Evolutionary conservation across 2,888 invertebrate genomes (phyloP).

Genomic region (Pseudanteris insignis): DNA sequence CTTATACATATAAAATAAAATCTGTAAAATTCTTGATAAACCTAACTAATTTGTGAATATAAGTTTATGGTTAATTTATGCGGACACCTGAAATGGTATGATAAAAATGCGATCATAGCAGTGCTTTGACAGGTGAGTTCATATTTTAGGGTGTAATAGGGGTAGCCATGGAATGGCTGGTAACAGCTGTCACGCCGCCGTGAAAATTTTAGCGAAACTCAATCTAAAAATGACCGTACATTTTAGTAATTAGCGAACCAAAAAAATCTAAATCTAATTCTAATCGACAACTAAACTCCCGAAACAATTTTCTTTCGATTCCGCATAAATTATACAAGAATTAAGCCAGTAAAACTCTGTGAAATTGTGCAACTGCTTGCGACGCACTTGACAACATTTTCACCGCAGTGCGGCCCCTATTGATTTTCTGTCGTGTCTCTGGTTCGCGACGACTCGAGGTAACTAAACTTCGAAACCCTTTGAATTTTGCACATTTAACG

Average conservation of each 20-base stretch:
- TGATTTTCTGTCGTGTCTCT: constrained; percentile 60
- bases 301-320: too few species aligned
- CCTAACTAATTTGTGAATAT: too few species aligned
- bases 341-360: constrained; percentile 1
- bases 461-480: constrained; percentile 61
- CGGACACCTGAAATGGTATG: too few species aligned
- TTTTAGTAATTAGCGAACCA: too few species aligned
- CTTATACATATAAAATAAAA: too few species aligned
- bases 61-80: too few species aligned
- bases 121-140: constrained; percentile 59
- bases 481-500: too few species aligned
- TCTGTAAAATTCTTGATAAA: too few species aligned
- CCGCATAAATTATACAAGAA: not conserved
- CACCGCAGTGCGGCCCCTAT: constrained; percentile 65
- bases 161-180: constrained; percentile 35
- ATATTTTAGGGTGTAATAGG: constrained; percentile 14
- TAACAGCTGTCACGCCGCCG: constrained; percentile 56
- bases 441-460: constrained; percentile 50
- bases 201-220: constrained; percentile 49
- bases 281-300: not conserved
- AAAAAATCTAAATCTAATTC: not conserved
- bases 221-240: not conserved
- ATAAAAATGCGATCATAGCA: too few species aligned
- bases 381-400: constrained; percentile 59
- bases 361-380: constrained; percentile 26